phyloP scores from a whole-genome alignment of 2,888 invertebrate genomes.

The Petrolisthes cinctipes region DNA sequence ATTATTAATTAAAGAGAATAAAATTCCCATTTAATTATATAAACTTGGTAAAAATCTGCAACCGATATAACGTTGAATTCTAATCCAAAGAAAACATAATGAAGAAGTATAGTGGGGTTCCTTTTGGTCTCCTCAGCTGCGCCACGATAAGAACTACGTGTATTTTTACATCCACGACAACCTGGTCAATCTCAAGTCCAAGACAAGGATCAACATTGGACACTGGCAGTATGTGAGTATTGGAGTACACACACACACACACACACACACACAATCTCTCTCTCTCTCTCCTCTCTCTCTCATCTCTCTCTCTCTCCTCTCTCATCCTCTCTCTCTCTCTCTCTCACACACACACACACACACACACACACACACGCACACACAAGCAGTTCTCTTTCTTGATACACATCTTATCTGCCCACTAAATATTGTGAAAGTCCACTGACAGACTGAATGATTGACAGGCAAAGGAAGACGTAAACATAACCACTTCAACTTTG shows the following conservation, averaged over 20 bases:
- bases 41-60: too few species aligned
- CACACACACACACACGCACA: constrained; percentile 4
- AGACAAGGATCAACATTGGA: constrained; percentile 26
- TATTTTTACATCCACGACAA: constrained; percentile 48
- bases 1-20: too few species aligned
- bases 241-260: neutral
- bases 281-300: neutral
- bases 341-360: neutral
- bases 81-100: too few species aligned
- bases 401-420: too few species aligned
- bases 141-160: constrained; percentile 29
- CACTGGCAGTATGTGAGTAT: constrained; percentile 57
- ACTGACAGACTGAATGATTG: too few species aligned
- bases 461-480: too few species aligned
- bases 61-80: too few species aligned
- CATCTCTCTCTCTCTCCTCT: neutral
- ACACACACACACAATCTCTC: neutral
- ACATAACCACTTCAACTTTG: too few species aligned
- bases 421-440: too few species aligned
- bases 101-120: neutral
- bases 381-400: too few species aligned
- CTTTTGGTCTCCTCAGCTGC: constrained; percentile 19
- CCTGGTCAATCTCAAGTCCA: constrained; percentile 28
- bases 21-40: too few species aligned
- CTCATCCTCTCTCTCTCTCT: neutral